Evolutionary conservation across 2,113 vertebrate species (phyloP).

Genomic region (Xiphophorus maculatus): DNA sequence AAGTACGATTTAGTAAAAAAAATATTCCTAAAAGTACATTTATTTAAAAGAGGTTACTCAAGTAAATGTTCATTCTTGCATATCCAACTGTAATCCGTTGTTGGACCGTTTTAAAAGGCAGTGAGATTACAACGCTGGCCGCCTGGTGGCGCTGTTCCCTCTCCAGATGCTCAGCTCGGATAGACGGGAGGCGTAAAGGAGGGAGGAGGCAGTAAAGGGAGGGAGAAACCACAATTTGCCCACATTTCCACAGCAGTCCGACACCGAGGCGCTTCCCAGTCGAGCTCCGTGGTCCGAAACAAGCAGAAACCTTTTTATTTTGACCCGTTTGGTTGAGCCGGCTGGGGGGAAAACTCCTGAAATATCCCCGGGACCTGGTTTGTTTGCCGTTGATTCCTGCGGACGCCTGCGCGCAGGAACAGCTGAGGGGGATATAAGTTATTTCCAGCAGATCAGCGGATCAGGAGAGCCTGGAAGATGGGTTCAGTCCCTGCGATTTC

Average conservation of each 20-base stretch:
- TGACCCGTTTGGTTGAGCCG: not conserved
- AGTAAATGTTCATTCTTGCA: too few relatives aligned
- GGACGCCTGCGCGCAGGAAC: slow-evolving; percentile 26
- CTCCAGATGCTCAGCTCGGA: not conserved
- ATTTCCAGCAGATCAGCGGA: slow-evolving; percentile 34
- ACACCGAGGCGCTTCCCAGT: slow-evolving; percentile 32
- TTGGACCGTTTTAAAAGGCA: too few relatives aligned
- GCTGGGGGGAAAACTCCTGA: not conserved
- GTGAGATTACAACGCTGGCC: slow-evolving; percentile 5
- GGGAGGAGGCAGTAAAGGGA: slow-evolving; percentile 51
- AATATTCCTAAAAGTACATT: too few relatives aligned
- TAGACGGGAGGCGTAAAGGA: slow-evolving; percentile 2
- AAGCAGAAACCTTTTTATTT: slow-evolving; percentile 27
- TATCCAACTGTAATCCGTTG: too few relatives aligned
- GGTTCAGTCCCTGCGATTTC: slow-evolving; percentile 74
- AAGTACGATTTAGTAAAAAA: too few relatives aligned
- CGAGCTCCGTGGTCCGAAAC: slow-evolving; percentile 51
- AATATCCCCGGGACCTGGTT: slow-evolving; percentile 28
- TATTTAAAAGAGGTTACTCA: too few relatives aligned
- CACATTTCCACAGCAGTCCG: slow-evolving; percentile 57
- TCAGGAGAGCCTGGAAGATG: slow-evolving; percentile 68
- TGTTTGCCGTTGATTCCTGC: slow-evolving; percentile 1
- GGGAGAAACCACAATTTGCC: slow-evolving; percentile 24
- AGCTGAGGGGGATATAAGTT: slow-evolving; percentile 64
- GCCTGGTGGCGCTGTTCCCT: slow-evolving; percentile 54